Base-by-base conservation (phyloP, 2,113 vertebrate genomes). In the Notechis scutatus region DNA sequence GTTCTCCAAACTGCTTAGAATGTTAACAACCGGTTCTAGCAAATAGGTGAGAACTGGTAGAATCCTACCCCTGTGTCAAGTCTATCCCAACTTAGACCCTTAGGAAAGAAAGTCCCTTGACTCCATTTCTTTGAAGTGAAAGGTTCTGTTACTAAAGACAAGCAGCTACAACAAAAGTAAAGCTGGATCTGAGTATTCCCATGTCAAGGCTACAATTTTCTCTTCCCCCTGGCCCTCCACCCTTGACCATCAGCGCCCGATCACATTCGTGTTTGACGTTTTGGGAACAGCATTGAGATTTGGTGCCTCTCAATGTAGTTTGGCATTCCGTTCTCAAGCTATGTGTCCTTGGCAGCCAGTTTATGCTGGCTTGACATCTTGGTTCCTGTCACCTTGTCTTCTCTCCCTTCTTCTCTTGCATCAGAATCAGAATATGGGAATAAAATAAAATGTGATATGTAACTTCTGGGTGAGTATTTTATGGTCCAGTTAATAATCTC, bases 401-500 rank as follows among this genome's bases (percentile, higher is more conserved):
- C 56, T 56, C 20, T 56, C 20, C 20, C 55, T 57, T 56, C 20
- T 56, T 23, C 5, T 23, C 47, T 50, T 50, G 8, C 56, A 23
- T 57, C 56, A 57, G 20, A 94, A 56, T 34, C 0, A 20, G 14
- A 24, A 88, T 42, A 64, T 23, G 42, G 90, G 69, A 23, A 42
- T 91, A 95, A 94, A 64, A 57, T 87, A 89, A 50, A 4, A 74
- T 55, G 92, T 93, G 94, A 93, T 91, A 91, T 94, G 93, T 90
- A 90, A 34, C 90, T 96, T 85, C 87, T 90, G 94, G 74, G 93
- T 95, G 88, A 0, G 6, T 91, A 57, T 5, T 81, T 88, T 15
- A 20, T n/a, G 55, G 93, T 95, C 92, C 57, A 94, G 54, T 92
- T 96, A 93, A 94, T 95, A 94, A 93, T 93, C 24, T 96, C 93